phyloP scores from a whole-genome alignment of 2,797 vertebrate species.

The Phrynocephalus guinanensis region DNA sequence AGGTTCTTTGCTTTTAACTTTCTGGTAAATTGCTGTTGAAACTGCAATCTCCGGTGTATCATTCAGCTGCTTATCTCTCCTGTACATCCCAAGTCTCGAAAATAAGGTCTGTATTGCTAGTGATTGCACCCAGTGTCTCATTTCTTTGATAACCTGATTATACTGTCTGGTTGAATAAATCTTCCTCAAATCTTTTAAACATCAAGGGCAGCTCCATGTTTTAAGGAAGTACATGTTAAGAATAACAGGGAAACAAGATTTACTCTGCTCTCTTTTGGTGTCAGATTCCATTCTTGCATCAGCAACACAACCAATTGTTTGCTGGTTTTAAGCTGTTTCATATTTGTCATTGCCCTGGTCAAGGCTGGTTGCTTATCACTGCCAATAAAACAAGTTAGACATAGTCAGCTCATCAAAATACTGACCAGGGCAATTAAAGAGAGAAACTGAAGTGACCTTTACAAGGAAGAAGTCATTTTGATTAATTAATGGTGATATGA shows the following conservation, averaged over 20 bases:
- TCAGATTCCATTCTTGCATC: not conserved
- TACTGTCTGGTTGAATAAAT: constrained; percentile 45
- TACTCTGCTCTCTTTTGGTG: constrained; percentile 3
- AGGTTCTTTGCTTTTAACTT: constrained; percentile 32
- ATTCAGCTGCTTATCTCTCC: constrained; percentile 27
- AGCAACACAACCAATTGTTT: not conserved
- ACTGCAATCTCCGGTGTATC: constrained; percentile 35
- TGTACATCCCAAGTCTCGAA: constrained; percentile 19
- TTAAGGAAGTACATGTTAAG: constrained; percentile 25
- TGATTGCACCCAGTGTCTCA: constrained; percentile 14
- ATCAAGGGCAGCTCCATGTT: constrained; percentile 14
- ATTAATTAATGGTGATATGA: constrained; percentile 4
- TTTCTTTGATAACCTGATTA: constrained; percentile 41
- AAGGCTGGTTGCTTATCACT: not conserved
- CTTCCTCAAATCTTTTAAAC: constrained; percentile 38
- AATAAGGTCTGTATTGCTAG: constrained; percentile 44
- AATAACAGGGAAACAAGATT: constrained; percentile 15
- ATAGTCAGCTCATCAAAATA: not conserved
- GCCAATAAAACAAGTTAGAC: not conserved
- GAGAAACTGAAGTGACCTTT: not conserved
- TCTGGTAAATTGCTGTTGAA: constrained; percentile 41
- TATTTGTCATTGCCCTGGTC: not conserved
- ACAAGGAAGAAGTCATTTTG: not conserved
- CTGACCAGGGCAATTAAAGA: not conserved
- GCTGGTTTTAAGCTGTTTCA: not conserved